Evolutionary conservation across 2,888 invertebrate species (phyloP), one percentile per base, ranked within the genome.

Genomic region (Xestia sexstrigata): DNA sequence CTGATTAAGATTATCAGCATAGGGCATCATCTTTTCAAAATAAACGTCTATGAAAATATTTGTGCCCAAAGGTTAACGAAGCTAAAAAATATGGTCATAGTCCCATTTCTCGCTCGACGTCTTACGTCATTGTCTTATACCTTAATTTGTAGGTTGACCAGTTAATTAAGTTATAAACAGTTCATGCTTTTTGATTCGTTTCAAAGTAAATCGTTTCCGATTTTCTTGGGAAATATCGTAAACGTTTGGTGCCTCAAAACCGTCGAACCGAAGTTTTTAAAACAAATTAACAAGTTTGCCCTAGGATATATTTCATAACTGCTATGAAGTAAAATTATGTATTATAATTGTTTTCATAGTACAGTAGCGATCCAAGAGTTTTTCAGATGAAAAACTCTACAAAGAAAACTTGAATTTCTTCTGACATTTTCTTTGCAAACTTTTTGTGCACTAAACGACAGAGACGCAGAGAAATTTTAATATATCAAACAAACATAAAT

Each of bases 61-160:
- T 66, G 65, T 69, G 23, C 47, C n/a, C 5, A 26, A 72, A 63
- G 26, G 9, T 69, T 39, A 81, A 17, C 69, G 26, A 26, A 72
- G 6, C 45, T 15, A 30, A 55, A 23, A 23, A 74, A 42, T 70
- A 74, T 65, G 20, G 68, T 52, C 70, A 63, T 6, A 62, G 55
- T 42, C 17, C 23, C 15, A 66, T 68, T 83, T 62, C 49, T 26
- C n/a, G 20, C 23, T 65, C 17, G n/a, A n/a, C n/a, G 39, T 69
- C 42, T 74, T 74, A 58, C 68, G 15, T 70, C 52, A 83, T 72
- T 70, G 13, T 8, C 49, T 55, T 49, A 15, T 55, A 23, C 52
- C 2, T 17, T 63, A 76, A 76, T 77, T 83, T 81, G 26, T 60
- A 66, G 70, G 45, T 72, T 60, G 60, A 73, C 15, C n/a, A 66